phyloP scores from a whole-genome alignment of 2,113 vertebrate species.

The Odontesthes bonariensis region DNA sequence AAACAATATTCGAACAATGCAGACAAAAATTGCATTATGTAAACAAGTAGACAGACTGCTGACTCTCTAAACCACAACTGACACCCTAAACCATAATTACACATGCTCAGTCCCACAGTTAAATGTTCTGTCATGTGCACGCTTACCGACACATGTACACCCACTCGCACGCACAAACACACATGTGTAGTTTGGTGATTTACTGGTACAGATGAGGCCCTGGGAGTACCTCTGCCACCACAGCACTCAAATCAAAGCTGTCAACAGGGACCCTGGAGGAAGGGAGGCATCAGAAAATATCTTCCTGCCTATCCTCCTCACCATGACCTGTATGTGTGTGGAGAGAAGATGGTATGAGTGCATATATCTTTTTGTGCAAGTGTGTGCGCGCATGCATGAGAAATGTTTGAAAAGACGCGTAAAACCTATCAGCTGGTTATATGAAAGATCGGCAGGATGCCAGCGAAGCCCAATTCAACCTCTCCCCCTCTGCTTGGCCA shows the following conservation, averaged over 20 bases:
- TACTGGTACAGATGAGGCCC: conserved; percentile 72
- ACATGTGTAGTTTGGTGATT: conserved; percentile 57
- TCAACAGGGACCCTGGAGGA: conserved; percentile 75
- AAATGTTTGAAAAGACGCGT: conserved; percentile 53
- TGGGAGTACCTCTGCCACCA: conserved; percentile 71
- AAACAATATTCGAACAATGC: background rate
- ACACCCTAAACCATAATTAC: conserved; percentile 27
- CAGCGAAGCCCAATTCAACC: conserved; percentile 51
- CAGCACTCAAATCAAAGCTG: conserved; percentile 79
- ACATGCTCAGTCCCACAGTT: conserved; percentile 36
- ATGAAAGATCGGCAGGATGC: conserved; percentile 51
- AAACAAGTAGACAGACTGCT: conserved; percentile 12
- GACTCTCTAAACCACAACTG: conserved; percentile 6
- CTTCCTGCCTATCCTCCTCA: conserved; percentile 58
- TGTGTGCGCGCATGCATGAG: conserved; percentile 22
- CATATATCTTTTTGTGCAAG: conserved; percentile 26
- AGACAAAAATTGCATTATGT: background rate
- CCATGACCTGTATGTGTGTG: conserved; percentile 62
- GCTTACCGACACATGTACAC: conserved; percentile 24
- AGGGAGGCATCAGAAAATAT: conserved; percentile 74
- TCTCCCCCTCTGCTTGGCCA: conserved; percentile 60
- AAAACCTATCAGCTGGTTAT: conserved; percentile 60
- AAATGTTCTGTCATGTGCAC: conserved; percentile 37
- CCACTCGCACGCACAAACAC: conserved; percentile 18
- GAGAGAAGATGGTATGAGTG: conserved; percentile 36